phyloP scores from a whole-genome alignment of 2,888 invertebrate species.

The Clepsis dumicolana region DNA sequence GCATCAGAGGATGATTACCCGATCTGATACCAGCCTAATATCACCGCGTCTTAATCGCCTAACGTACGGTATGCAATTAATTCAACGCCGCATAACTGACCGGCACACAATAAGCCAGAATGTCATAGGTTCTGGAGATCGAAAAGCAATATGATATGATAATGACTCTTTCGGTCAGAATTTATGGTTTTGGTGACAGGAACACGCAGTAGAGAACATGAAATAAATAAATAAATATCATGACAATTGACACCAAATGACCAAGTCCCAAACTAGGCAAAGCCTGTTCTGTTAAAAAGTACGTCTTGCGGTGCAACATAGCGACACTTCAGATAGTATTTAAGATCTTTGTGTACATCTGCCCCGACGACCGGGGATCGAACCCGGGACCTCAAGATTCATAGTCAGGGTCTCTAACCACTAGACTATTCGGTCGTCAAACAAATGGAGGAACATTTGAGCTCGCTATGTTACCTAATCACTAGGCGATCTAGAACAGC shows the following conservation, averaged over 20 bases:
- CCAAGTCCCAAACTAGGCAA: no score
- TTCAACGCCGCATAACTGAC: constrained; percentile 40
- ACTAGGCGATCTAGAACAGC: neutral
- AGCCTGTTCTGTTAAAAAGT: no score
- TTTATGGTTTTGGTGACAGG: constrained; percentile 12
- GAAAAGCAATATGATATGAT: neutral
- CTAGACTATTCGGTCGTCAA: no score
- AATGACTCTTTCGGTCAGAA: neutral
- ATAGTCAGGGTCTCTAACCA: no score
- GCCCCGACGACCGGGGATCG: no score
- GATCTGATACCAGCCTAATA: constrained; percentile 17
- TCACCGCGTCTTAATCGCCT: constrained; percentile 37
- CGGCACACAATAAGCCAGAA: constrained; percentile 26
- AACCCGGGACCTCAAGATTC: no score
- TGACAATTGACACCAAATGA: no score
- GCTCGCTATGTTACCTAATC: neutral
- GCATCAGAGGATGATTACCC: constrained; percentile 38
- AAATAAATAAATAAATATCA: no score
- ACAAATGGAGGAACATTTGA: constrained; percentile 10
- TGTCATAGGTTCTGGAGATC: constrained; percentile 17
- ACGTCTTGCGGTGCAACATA: no score
- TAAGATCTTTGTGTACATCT: no score
- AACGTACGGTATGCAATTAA: constrained; percentile 40
- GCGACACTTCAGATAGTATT: no score
- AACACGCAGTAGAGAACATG: neutral